phyloP scores from a whole-genome alignment of 64 coral and sea anemone genomes.

The Astreopora myriophthalma region DNA sequence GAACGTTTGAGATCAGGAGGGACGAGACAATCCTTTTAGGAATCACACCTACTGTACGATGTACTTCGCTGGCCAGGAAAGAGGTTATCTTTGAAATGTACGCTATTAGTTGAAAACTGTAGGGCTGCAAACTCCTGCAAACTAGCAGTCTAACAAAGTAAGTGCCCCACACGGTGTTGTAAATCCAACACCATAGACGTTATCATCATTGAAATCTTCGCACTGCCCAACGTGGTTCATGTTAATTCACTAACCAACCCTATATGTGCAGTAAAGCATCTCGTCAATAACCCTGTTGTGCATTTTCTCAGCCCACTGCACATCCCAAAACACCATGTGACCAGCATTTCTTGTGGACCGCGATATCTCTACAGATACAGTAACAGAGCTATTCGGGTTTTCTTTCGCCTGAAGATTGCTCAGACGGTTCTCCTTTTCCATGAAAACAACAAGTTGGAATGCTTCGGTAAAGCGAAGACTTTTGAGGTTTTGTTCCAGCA shows the following conservation, averaged over 20 bases:
- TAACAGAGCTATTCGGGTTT: background rate
- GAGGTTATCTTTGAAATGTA: too few species aligned
- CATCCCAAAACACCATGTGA: background rate
- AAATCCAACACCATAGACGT: too few species aligned
- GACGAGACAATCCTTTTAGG: too few species aligned
- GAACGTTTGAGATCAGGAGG: too few species aligned
- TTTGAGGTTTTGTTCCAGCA: constrained; percentile 20
- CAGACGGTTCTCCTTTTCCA: background rate
- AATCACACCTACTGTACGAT: too few species aligned
- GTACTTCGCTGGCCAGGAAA: too few species aligned
- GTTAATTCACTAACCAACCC: background rate
- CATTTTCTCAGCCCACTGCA: background rate
- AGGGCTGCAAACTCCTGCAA: too few species aligned
- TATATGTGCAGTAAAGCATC: background rate
- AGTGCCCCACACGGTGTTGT: too few species aligned
- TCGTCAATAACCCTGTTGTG: constrained; percentile 23
- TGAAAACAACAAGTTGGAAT: background rate
- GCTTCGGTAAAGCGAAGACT: background rate
- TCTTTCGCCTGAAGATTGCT: background rate
- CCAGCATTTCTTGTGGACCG: background rate
- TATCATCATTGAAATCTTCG: too few species aligned
- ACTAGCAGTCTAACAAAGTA: too few species aligned
- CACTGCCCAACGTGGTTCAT: too few species aligned
- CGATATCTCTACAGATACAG: background rate
- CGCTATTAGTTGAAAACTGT: too few species aligned